A percentile compares a stretch with the other conserved stretches of the same genome.
These are phyloP conservation scores for Armadillidium nasatum DNA, from an alignment of 1,140 invertebrate genomes.

Conservation along the genomic window DNA sequence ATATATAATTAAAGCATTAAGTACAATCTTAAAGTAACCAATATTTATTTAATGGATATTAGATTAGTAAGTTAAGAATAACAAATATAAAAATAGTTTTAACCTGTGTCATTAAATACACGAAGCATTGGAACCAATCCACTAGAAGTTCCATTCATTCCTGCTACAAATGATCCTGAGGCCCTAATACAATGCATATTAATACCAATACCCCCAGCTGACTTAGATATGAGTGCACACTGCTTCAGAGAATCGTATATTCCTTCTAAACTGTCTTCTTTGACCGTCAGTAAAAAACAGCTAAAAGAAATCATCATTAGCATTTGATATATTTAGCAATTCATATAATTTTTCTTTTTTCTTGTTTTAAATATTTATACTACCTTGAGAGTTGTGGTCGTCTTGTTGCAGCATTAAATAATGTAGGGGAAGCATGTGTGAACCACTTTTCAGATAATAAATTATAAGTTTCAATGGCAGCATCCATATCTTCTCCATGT, in stretches of 20 bases:
- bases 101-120: conserved; percentile 85
- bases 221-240: conserved; percentile 94
- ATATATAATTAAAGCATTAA: too few species aligned
- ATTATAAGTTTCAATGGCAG: conserved; percentile 95
- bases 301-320: conserved; percentile 52
- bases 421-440: conserved; percentile 94
- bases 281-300: conserved; percentile 93
- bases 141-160: conserved; percentile 92
- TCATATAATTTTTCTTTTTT: background rate
- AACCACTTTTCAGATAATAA: conserved; percentile 92
- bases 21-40: too few species aligned
- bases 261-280: conserved; percentile 95
- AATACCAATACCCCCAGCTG: conserved; percentile 93
- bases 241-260: conserved; percentile 92
- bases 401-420: conserved; percentile 91
- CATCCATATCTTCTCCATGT: conserved; percentile 87
- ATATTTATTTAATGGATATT: too few species aligned
- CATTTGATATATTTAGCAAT: conserved; percentile 2
- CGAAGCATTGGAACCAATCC: conserved; percentile 96
- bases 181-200: conserved; percentile 95
- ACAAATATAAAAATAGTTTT: conserved; percentile 52
- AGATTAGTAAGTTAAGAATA: background rate
- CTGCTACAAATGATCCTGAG: conserved; percentile 84
- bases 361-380: background rate
- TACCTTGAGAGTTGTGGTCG: conserved; percentile 82